A percentile compares a stretch with the other conserved stretches of the same genome.
Conservation (phyloP, 2,888 invertebrate species). For the Calliopum simillimum region DNA sequence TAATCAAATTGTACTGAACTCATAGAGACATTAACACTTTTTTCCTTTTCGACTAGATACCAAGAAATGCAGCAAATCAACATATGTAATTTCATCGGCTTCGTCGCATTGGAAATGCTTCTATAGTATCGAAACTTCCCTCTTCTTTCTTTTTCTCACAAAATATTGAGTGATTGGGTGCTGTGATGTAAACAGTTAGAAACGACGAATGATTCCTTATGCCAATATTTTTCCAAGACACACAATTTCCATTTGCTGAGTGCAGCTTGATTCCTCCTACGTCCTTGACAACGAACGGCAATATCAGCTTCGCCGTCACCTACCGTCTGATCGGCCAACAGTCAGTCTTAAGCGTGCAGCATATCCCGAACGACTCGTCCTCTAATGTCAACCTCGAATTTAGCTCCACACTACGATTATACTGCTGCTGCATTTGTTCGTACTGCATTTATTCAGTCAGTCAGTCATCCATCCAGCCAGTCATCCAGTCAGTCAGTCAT, state of each 20-base stretch:
- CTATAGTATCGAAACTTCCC: not conserved
- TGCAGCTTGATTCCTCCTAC: conserved; percentile 38
- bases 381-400: conserved; percentile 32
- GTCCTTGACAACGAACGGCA: conserved; percentile 38
- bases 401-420: conserved; percentile 25
- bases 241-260: conserved; percentile 67
- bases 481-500: conserved; percentile 8
- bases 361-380: conserved; percentile 11
- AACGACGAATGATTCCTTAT: conserved; percentile 65
- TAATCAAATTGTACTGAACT: conserved; percentile 8
- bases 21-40: conserved; percentile 31
- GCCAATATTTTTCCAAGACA: conserved; percentile 66
- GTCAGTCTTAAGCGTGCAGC: conserved; percentile 1
- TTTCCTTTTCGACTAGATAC: conserved; percentile 21
- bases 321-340: not conserved
- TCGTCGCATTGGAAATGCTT: not conserved
- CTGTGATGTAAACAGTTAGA: conserved; percentile 54
- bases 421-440: conserved; percentile 8
- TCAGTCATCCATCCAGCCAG: not conserved
- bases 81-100: conserved; percentile 20
- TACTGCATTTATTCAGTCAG: not conserved
- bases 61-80: conserved; percentile 14
- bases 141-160: conserved; percentile 19
- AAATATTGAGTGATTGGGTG: conserved; percentile 22
- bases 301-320: conserved; percentile 16